Evolutionary conservation across 64 coral and sea anemone genomes (phyloP).

Genomic region (Actinia equina): DNA sequence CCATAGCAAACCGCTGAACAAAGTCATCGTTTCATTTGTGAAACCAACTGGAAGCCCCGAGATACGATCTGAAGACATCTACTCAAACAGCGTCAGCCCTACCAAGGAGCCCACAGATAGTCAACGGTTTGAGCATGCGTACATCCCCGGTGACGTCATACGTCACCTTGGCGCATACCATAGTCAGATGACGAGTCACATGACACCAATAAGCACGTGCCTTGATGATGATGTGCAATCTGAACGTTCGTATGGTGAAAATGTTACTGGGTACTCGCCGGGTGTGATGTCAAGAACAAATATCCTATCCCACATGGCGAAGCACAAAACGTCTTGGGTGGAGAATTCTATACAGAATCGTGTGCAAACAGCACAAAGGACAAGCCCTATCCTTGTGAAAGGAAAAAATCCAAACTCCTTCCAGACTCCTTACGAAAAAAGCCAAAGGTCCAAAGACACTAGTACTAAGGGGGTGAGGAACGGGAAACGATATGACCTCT

Average conservation of each 20-base stretch:
- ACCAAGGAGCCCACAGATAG: constrained; percentile 20
- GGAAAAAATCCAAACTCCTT: too few species aligned
- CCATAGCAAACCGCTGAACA: not conserved
- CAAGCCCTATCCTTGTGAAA: too few species aligned
- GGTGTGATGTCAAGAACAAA: constrained; percentile 50
- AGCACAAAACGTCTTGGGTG: too few species aligned
- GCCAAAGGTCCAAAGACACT: too few species aligned
- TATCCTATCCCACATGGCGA: constrained; percentile 91
- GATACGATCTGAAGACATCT: constrained; percentile 1
- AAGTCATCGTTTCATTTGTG: constrained; percentile 23
- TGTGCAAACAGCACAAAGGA: too few species aligned
- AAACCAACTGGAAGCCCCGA: not conserved
- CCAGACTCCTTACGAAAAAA: too few species aligned
- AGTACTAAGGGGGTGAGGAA: too few species aligned
- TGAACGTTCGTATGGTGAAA: constrained; percentile 33
- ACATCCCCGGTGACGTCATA: constrained; percentile 15
- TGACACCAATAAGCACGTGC: constrained; percentile 6
- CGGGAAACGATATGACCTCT: too few species aligned
- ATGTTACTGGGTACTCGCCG: not conserved
- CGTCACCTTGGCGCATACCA: constrained; percentile 17
- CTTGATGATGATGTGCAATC: constrained; percentile 34
- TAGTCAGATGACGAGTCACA: constrained; percentile 24
- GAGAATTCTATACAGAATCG: too few species aligned
- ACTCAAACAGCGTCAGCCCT: not conserved
- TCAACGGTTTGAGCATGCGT: constrained; percentile 44